These are phyloP conservation scores for Megaceryle torquata DNA, from an alignment of 2,113 vertebrate genomes.

Conservation along the genomic window DNA sequence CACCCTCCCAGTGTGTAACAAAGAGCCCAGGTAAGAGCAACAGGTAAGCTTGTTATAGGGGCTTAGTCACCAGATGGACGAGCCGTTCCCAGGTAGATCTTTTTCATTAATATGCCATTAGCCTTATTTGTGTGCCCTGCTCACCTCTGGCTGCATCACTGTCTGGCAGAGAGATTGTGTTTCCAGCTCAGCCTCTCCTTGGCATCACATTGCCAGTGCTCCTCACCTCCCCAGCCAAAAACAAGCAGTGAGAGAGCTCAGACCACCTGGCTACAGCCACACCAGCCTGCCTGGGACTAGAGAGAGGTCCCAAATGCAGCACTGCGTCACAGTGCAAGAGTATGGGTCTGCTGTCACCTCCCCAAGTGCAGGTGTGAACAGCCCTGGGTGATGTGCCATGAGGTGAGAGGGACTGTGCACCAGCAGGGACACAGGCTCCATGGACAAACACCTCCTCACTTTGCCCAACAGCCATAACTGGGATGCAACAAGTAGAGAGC, in stretches of 20 bases:
- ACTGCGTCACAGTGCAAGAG: no score
- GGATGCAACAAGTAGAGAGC: not conserved
- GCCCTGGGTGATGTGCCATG: not conserved
- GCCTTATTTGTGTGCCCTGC: not conserved
- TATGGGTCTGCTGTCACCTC: not conserved
- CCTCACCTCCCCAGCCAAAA: not conserved
- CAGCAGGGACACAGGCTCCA: not conserved
- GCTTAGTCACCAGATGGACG: conserved; percentile 42
- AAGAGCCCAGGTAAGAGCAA: not conserved
- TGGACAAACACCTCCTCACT: not conserved
- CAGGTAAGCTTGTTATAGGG: conserved; percentile 5
- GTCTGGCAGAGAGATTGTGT: not conserved
- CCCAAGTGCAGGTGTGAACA: accelerated
- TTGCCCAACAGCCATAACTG: accelerated
- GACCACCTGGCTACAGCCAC: not conserved
- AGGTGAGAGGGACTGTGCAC: not conserved
- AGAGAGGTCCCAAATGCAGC: accelerated
- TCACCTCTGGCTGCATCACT: not conserved
- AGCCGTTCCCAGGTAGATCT: conserved; percentile 29
- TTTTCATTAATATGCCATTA: conserved; percentile 49
- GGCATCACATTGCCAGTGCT: not conserved
- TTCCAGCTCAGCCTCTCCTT: conserved; percentile 7
- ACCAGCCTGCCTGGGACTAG: not conserved
- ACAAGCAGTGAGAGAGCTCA: accelerated
- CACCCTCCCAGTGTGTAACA: accelerated